Evolutionary conservation across 2,888 invertebrate species (phyloP).

Genomic region (Lampropteryx suffumata): DNA sequence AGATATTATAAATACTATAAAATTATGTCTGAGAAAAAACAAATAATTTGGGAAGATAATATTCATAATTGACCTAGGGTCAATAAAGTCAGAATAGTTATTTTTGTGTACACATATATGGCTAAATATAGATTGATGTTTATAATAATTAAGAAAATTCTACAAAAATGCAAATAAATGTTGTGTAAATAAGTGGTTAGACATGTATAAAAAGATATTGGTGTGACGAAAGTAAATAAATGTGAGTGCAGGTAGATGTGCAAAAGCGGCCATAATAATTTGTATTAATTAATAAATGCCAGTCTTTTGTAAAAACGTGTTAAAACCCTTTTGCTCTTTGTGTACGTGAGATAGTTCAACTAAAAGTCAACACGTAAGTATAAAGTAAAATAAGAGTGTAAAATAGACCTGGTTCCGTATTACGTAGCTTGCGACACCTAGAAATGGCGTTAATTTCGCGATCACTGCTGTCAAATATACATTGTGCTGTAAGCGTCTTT

Average conservation of each 20-base stretch:
- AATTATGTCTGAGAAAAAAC: not conserved
- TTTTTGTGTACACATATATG: conserved; percentile 62
- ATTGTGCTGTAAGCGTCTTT: too few species aligned
- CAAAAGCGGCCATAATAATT: conserved; percentile 8
- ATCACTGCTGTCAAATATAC: too few species aligned
- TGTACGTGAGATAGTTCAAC: too few species aligned
- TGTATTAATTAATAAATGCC: not conserved
- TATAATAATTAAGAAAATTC: not conserved
- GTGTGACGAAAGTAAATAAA: conserved; percentile 29
- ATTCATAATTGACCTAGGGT: conserved; percentile 25
- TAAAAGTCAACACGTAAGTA: too few species aligned
- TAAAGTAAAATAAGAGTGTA: too few species aligned
- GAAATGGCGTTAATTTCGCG: too few species aligned
- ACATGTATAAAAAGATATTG: conserved; percentile 23
- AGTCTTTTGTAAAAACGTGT: too few species aligned
- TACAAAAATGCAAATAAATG: too few species aligned
- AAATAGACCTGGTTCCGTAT: too few species aligned
- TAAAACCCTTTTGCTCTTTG: too few species aligned
- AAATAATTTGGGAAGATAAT: not conserved
- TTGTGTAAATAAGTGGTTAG: conserved; percentile 5
- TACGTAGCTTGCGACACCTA: too few species aligned
- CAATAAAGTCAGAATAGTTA: conserved; percentile 47
- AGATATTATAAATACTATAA: too few species aligned
- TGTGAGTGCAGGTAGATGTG: conserved; percentile 11
- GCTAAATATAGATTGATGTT: conserved; percentile 13